Base-by-base conservation (phyloP, 2,113 vertebrate species). In the Gavia stellata region DNA sequence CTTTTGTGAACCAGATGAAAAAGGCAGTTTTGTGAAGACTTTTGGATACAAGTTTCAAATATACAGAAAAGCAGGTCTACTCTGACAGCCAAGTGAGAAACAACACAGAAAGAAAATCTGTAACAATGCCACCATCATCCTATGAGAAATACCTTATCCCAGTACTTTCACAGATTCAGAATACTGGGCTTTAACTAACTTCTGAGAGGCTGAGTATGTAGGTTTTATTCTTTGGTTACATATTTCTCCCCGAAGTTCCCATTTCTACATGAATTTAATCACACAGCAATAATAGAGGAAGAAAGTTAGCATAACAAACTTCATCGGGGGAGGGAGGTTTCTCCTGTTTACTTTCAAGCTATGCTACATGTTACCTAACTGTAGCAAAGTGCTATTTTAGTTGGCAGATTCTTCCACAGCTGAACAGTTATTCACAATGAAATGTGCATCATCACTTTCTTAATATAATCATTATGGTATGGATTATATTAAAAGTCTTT, bases 301-400 rank as follows among this genome's bases (percentile, higher is more conserved):
- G 31, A 29, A 81, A 68, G 13, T 33, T 23, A 58, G 6, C 9
- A 9, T 33, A 53, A 86, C 25, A 81, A 34, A 42, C 18, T 53
- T 52, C 7, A 72, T 15, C 6, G 6, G 16, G 3, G 6, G 1
- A 2, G 13, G 23, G 17, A 5, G 12, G 10, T 16, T 67, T 72
- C 44, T 36, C 23, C n/a, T 15, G 15, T 24, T 56, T 47, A 29
- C 34, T 81, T 81, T 49, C 63, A 59, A 21, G 34, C 38, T 42
- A 25, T 52, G 34, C 44, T 65, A 45, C 13, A 5, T n/a, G 21
- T 47, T 29, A 72, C 7, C 2, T 25, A 75, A 52, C 47, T 8
- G 6, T 16, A 70, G 10, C 28, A 47, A 58, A 53, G 14, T 19
- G 16, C 29, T 42, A 7, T 24, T 81, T 77, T 36, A 45, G 8